A percentile compares a stretch with the other conserved stretches of the same genome.
These are phyloP conservation scores for Metopolophium dirhodum DNA, from an alignment of 1,140 invertebrate species.

Conservation along the genomic window DNA sequence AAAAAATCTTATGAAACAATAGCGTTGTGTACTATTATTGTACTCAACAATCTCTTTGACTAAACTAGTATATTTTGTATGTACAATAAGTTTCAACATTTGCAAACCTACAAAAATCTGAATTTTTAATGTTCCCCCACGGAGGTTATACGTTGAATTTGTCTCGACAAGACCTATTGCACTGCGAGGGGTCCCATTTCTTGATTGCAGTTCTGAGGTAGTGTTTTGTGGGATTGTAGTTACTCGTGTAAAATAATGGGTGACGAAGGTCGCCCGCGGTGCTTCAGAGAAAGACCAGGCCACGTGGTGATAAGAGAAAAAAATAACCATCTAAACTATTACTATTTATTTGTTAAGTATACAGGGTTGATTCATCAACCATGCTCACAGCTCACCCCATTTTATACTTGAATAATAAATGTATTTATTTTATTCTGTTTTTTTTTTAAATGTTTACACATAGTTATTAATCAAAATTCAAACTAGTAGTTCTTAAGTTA, in stretches of 20 bases:
- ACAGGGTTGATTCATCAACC: neutral
- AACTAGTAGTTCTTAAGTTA: too few relatives aligned
- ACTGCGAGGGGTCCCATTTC: neutral
- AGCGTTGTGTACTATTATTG: neutral
- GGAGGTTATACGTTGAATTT: neutral
- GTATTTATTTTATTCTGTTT: neutral
- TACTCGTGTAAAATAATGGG: neutral
- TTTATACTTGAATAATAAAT: neutral
- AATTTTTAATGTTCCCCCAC: neutral
- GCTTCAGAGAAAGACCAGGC: neutral
- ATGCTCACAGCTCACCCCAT: neutral
- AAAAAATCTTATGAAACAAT: neutral
- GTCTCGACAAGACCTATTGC: neutral
- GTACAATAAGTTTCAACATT: neutral
- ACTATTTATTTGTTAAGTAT: neutral
- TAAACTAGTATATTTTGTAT: neutral
- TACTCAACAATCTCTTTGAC: neutral
- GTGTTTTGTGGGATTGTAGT: neutral
- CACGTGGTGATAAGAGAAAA: neutral
- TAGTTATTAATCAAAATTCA: too few relatives aligned
- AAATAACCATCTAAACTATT: neutral
- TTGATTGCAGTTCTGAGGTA: neutral
- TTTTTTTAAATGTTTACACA: too few relatives aligned
- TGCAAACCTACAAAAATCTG: neutral
- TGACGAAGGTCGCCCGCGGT: neutral